phyloP scores from a whole-genome alignment of 2,888 invertebrate species.

The Ormyrus labotus region DNA sequence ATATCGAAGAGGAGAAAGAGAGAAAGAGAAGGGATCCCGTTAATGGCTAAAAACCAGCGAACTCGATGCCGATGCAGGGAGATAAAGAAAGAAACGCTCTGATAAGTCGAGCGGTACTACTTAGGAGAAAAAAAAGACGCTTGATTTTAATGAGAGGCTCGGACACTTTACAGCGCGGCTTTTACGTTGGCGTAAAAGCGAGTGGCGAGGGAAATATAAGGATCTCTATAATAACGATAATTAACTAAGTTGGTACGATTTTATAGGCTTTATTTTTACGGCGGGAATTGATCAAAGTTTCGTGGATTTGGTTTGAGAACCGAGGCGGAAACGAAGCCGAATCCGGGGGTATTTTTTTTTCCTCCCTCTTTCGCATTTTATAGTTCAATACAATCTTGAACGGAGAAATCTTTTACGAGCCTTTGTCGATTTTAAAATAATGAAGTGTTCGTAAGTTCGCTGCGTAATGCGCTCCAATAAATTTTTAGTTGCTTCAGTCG shows the following conservation, averaged over 20 bases:
- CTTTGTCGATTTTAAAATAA: no score
- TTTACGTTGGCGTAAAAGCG: constrained; percentile 39
- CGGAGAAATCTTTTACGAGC: no score
- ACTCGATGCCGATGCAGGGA: no score
- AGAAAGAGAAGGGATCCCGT: background rate
- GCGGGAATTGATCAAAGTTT: constrained; percentile 11
- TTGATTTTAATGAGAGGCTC: constrained; percentile 40
- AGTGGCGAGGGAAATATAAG: background rate
- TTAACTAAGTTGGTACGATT: constrained; percentile 34
- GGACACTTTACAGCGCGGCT: constrained; percentile 21
- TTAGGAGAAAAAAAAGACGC: constrained; percentile 2
- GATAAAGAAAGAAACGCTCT: background rate
- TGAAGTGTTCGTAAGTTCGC: no score
- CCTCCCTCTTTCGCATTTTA: no score
- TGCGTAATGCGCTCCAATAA: no score
- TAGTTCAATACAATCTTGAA: no score
- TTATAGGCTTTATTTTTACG: constrained; percentile 28
- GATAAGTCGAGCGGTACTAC: constrained; percentile 33
- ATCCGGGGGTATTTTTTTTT: background rate
- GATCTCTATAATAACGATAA: constrained; percentile 33
- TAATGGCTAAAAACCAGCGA: background rate
- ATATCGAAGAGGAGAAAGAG: background rate
- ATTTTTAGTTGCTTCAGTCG: no score
- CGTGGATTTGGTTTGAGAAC: background rate
- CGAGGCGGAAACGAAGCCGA: background rate